Evolutionary conservation across 2,113 vertebrate species (phyloP).

Genomic region (Antechinus stuartii): DNA sequence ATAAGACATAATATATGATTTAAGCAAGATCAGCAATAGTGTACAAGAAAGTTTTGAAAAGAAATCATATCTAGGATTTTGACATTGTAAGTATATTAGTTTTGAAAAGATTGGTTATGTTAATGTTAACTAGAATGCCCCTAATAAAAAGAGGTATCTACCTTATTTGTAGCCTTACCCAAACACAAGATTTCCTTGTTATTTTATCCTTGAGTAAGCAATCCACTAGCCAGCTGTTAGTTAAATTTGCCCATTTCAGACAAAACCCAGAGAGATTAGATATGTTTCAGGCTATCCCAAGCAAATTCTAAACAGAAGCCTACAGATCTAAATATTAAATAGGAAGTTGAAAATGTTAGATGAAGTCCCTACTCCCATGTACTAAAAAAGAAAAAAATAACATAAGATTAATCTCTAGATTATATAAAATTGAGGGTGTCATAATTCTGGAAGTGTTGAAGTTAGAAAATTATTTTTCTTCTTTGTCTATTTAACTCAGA

Average conservation of each 20-base stretch:
- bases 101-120: slow-evolving; percentile 51
- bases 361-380: slow-evolving; percentile 24
- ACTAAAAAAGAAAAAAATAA: not conserved
- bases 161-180: slow-evolving; percentile 43
- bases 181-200: slow-evolving; percentile 44
- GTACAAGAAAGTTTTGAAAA: slow-evolving; percentile 47
- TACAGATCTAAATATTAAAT: slow-evolving; percentile 3
- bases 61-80: slow-evolving; percentile 35
- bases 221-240: slow-evolving; percentile 36
- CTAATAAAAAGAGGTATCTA: slow-evolving; percentile 18
- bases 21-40: slow-evolving; percentile 46
- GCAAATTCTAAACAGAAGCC: not conserved
- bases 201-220: slow-evolving; percentile 59
- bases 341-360: not conserved
- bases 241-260: slow-evolving; percentile 47
- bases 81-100: slow-evolving; percentile 21
- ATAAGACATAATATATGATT: slow-evolving; percentile 34
- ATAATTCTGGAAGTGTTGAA: not conserved
- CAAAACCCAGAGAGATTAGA: slow-evolving; percentile 33
- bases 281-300: not conserved
- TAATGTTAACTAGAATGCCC: slow-evolving; percentile 45
- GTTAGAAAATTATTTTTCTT: not conserved
- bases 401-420: not conserved
- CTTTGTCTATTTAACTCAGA: not conserved
- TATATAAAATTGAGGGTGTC: not conserved